Percentiles rank a stretch among this genome's conserved stretches.
These are phyloP conservation scores for Pocillopora meandrina DNA, from an alignment of 92 coral and sea anemone species.

Conservation along the genomic window DNA sequence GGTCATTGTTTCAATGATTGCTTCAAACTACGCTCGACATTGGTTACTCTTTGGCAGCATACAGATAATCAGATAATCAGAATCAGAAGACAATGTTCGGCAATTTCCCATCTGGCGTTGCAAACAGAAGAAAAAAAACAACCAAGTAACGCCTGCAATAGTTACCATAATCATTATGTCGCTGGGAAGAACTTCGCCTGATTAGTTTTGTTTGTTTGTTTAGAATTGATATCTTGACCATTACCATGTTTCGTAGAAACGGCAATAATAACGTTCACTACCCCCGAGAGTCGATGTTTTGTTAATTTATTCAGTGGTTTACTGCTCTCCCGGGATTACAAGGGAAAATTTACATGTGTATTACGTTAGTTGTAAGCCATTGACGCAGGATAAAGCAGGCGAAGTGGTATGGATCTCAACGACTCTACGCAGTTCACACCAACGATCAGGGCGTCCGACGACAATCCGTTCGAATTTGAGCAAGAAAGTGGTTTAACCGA, in stretches of 20 bases:
- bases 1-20: too few species aligned
- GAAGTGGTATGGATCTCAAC: background rate
- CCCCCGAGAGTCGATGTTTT: background rate
- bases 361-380: slow-evolving; percentile 3
- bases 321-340: background rate
- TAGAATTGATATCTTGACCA: too few species aligned
- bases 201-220: too few species aligned
- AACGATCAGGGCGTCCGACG: slow-evolving; percentile 12
- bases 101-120: too few species aligned
- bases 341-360: slow-evolving; percentile 27
- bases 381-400: slow-evolving; percentile 1
- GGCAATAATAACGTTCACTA: background rate
- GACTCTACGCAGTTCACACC: slow-evolving; percentile 11
- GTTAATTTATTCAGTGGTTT: slow-evolving; percentile 6
- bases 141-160: too few species aligned
- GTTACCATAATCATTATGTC: too few species aligned
- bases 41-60: too few species aligned
- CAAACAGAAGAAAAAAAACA: too few species aligned
- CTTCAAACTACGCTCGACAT: too few species aligned
- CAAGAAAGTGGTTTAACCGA: background rate
- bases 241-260: background rate
- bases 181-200: too few species aligned
- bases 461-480: slow-evolving; percentile 24
- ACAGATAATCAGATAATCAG: too few species aligned
- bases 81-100: too few species aligned